Base-by-base conservation (phyloP, 2,113 vertebrate species). In the Vombatus ursinus region DNA sequence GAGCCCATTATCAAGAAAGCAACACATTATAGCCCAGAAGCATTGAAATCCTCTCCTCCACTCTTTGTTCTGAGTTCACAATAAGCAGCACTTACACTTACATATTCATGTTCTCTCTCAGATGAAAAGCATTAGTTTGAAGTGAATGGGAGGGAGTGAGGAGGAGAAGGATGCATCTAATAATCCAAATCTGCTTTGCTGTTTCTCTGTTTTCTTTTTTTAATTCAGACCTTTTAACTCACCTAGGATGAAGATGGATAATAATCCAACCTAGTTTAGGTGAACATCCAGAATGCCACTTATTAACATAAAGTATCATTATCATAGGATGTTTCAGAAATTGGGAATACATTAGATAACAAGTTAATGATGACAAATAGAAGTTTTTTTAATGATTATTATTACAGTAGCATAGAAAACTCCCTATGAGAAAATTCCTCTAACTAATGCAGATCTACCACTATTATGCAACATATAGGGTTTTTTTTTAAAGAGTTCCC, bases 1-100 rank as follows among this genome's bases (percentile, higher is more conserved):
- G 49, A 97, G 90, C 95, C 97, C 95, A 98, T 99, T 99, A 98
- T 98, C 97, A 97, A 98, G 97, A 98, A 98, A 98, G 95, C 68
- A 97, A 97, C 96, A 97, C 91, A 98, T 97, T 97, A 98, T 90
- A 92, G 89, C 57, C 93, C 97, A 97, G 97, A 98, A 22, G 31
- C 97, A 96, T 96, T 96, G 97, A 98, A 97, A 98, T 97, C 95
- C 90, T 49, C 92, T 94, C 95, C 93, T 98, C 89, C 28, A n/a
- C 8, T 96, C 97, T 99, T 98, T 98, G 98, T 98, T 98, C 94
- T 0, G 26, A 53, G 93, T 92, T 98, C 97, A 97, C 96, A 98
- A 77, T 96, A 96, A 98, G 93, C 93, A 92, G 61, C 0, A 22
- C 94, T 98, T 92, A 94, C 61, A 97, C 97, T 98, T 98, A 96